phyloP scores from a whole-genome alignment of 2,113 vertebrate species.

The Bubo bubo region DNA sequence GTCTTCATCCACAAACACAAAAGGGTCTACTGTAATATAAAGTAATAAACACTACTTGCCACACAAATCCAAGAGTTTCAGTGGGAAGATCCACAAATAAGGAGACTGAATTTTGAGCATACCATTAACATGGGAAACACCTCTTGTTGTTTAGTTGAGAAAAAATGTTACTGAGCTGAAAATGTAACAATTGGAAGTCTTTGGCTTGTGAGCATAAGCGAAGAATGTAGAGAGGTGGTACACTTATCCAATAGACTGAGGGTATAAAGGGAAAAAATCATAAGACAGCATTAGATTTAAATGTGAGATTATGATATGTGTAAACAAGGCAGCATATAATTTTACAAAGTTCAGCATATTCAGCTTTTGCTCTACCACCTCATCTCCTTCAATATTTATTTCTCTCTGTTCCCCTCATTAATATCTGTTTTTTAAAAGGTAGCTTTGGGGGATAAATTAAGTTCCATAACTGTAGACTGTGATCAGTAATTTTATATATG shows the following conservation, averaged over 20 bases:
- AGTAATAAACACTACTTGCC: background rate
- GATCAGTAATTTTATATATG: background rate
- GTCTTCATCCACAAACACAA: background rate
- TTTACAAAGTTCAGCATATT: background rate
- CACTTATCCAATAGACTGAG: background rate
- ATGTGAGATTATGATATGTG: background rate
- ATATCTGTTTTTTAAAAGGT: background rate
- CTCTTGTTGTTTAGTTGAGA: background rate
- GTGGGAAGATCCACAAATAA: background rate
- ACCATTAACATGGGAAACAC: background rate
- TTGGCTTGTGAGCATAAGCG: background rate
- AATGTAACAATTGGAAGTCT: background rate
- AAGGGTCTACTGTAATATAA: background rate
- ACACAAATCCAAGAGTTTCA: background rate
- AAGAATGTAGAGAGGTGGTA: background rate
- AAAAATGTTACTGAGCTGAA: background rate
- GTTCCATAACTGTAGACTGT: background rate
- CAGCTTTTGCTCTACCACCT: background rate
- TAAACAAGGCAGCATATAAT: background rate
- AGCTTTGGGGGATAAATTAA: background rate
- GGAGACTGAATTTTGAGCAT: background rate
- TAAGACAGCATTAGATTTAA: background rate
- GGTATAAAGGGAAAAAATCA: background rate
- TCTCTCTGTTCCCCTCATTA: background rate
- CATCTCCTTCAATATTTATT: background rate